These are phyloP conservation scores for Synodontis membranacea DNA, from an alignment of 2,113 vertebrate genomes.

Conservation along the genomic window DNA sequence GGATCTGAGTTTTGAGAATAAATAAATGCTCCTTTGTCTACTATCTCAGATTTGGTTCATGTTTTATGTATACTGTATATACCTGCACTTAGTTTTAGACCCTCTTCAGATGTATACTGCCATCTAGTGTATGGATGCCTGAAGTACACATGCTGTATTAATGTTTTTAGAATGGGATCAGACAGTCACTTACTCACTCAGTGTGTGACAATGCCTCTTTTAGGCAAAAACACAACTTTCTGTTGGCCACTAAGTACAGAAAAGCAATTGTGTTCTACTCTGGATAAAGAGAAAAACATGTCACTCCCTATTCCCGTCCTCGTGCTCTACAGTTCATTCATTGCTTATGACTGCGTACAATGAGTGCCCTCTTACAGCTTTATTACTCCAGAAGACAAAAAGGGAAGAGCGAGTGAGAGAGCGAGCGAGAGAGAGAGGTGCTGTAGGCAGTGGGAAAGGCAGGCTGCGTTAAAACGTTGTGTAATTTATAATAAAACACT, in stretches of 20 bases:
- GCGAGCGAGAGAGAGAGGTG: neutral
- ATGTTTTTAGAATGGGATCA: neutral
- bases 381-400: neutral
- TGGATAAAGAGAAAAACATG: neutral
- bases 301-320: neutral
- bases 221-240: neutral
- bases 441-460: neutral
- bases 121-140: slow-evolving; percentile 1
- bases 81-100: neutral
- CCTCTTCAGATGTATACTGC: neutral
- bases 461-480: slow-evolving; percentile 8
- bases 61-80: neutral
- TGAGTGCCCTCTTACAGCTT: neutral
- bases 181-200: neutral
- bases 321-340: neutral
- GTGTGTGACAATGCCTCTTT: neutral
- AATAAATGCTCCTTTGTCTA: too few species aligned
- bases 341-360: neutral
- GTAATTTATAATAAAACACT: slow-evolving; percentile 37
- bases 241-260: neutral
- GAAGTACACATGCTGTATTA: neutral
- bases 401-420: neutral
- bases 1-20: too few species aligned
- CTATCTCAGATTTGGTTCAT: neutral
- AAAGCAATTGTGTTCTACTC: neutral